These are phyloP conservation scores for Arge pagana DNA, from an alignment of 2,888 invertebrate species.

Conservation along the genomic window DNA sequence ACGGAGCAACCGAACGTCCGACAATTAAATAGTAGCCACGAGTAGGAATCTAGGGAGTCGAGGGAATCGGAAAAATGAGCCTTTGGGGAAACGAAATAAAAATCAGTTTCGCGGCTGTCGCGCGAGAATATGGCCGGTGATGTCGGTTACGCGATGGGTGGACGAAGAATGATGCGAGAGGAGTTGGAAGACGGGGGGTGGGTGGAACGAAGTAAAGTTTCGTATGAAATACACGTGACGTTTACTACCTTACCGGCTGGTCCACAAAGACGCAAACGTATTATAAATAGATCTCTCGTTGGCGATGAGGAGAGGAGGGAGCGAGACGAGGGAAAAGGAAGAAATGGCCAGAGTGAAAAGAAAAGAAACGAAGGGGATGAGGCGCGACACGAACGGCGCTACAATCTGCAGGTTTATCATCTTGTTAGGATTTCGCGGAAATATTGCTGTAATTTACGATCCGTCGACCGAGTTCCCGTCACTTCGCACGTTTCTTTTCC, in stretches of 20 bases:
- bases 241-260: constrained; percentile 56
- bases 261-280: constrained; percentile 50
- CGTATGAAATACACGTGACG: constrained; percentile 58
- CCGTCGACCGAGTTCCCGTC: constrained; percentile 38
- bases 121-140: no score
- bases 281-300: constrained; percentile 53
- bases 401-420: constrained; percentile 54
- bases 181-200: constrained; percentile 19
- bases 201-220: constrained; percentile 52
- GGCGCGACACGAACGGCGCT: constrained; percentile 32
- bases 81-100: no score
- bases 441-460: constrained; percentile 57
- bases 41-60: no score
- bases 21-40: no score
- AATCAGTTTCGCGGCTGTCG: no score
- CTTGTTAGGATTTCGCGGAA: constrained; percentile 58
- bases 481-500: no score
- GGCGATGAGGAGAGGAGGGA: constrained; percentile 22
- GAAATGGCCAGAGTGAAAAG: constrained; percentile 7
- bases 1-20: no score
- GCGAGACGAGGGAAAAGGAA: constrained; percentile 20
- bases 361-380: constrained; percentile 20
- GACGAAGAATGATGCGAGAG: constrained; percentile 23
- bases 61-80: no score
- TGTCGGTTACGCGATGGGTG: constrained; percentile 24